These are phyloP conservation scores for Orthosia gothica DNA, from an alignment of 2,888 invertebrate genomes.

Conservation along the genomic window DNA sequence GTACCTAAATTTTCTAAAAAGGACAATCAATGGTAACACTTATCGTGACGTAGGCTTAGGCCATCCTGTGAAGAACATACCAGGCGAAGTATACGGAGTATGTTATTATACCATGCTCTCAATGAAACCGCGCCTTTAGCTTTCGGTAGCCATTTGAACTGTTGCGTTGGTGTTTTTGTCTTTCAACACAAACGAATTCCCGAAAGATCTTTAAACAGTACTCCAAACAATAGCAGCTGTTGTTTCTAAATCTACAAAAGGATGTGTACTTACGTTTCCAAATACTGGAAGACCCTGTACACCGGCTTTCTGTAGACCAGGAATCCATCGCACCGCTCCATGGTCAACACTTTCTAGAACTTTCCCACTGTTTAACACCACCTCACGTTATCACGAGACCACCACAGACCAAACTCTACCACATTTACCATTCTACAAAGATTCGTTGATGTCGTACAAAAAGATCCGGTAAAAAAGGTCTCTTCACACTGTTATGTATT, in stretches of 20 bases:
- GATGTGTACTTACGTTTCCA: slow-evolving; percentile 94
- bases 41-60: too few species aligned
- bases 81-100: too few species aligned
- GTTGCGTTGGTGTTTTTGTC: neutral
- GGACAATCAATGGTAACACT: too few species aligned
- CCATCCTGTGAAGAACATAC: too few species aligned
- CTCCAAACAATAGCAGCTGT: neutral
- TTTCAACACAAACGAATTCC: neutral
- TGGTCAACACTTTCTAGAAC: slow-evolving; percentile 82
- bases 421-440: slow-evolving; percentile 59
- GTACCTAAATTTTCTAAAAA: too few species aligned
- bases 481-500: slow-evolving; percentile 55
- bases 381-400: slow-evolving; percentile 73
- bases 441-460: slow-evolving; percentile 61
- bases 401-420: slow-evolving; percentile 60
- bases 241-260: neutral
- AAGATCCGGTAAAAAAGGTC: slow-evolving; percentile 61
- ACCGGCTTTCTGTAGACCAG: slow-evolving; percentile 95
- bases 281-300: slow-evolving; percentile 96
- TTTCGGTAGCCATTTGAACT: neutral
- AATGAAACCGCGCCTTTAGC: neutral
- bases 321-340: slow-evolving; percentile 95
- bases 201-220: neutral
- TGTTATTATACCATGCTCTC: too few species aligned
- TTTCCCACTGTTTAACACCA: slow-evolving; percentile 65